These are phyloP conservation scores for human (Homo sapiens) DNA, from an alignment of 2,113 vertebrate genomes.

Conservation along the genomic window DNA sequence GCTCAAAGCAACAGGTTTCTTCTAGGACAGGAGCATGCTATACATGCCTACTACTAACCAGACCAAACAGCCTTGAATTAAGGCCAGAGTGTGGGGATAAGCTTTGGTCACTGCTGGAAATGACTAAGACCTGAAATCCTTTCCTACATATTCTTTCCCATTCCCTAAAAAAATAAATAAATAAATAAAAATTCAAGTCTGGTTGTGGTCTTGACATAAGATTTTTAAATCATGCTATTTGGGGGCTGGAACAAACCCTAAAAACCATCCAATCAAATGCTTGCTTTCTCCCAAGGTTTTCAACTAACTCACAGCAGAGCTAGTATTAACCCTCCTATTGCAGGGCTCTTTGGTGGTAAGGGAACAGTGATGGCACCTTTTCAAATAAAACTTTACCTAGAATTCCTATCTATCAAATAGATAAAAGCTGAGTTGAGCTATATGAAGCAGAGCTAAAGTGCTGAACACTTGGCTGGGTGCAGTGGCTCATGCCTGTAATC, in stretches of 20 bases:
- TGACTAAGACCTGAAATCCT: conserved; percentile 11
- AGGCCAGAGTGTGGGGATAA: not conserved
- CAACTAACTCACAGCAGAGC: not conserved
- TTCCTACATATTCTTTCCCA: not conserved
- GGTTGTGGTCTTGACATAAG: conserved; percentile 2
- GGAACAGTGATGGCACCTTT: not conserved
- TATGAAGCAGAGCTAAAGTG: not conserved
- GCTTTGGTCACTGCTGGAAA: not conserved
- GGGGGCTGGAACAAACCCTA: not conserved
- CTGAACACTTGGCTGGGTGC: not conserved
- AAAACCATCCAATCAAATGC: not conserved
- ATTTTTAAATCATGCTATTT: conserved; percentile 28
- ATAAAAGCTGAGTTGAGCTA: not conserved
- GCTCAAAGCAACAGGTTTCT: conserved; percentile 48
- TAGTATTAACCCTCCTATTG: not conserved
- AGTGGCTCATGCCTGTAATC: too few species aligned
- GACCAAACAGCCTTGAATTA: conserved; percentile 7
- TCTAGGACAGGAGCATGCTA: not conserved
- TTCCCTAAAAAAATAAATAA: conserved; percentile 11
- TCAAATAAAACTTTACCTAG: not conserved
- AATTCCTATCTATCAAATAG: not conserved
- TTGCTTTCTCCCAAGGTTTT: not conserved
- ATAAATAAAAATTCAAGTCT: not conserved
- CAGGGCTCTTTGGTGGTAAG: not conserved
- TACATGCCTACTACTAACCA: not conserved